Evolutionary conservation across 2,797 vertebrate genomes (phyloP), one percentile per base, ranked within the genome.

Genomic region (Arctocebus calabarensis): DNA sequence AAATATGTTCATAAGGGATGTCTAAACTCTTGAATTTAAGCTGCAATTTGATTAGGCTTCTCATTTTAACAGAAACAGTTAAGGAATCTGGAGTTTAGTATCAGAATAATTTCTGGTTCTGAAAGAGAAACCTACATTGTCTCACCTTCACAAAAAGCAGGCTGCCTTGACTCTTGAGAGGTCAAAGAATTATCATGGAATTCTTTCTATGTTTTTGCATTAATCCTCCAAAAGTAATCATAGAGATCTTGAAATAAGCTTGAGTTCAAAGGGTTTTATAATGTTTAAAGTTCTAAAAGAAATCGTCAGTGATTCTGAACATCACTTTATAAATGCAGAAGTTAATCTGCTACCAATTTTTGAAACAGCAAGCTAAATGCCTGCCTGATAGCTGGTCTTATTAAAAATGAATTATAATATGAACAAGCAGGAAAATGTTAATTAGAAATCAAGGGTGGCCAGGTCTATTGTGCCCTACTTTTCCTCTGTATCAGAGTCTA

Each of bases 51-150:
- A 86, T 71, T 84, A 86, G 70, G 70, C 16, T 78, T 95, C 83
- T 88, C 29, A 85, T 75, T 93, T 94, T 64, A 93, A 93, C 37
- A 61, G 55, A 88, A 84, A 83, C 22, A 85, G 82, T 85, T 71
- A 91, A 90, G 37, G 27, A 84, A 87, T 62, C 12, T 7, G 0
- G 75, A 83, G 48, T 45, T 66, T 55, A 59, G 0, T 61, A 89
- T 55, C 55, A 82, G 79, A 85, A 48, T 86, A 74, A 61, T 62
- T 94, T 89, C n/a, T 81, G 13, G 11, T 77, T 94, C 90, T 68
- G n/a, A 32, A 96, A 64, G 20, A 70, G 84, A 37, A 66, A 82
- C 74, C 55, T 79, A 81, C 2, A 84, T 32, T 71, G 9, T 68
- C n/a, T 89, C 45, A 84, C 45, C 40, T 79, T 73, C 52, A 71